Percentiles rank a stretch among this genome's conserved stretches.
phyloP scores from a whole-genome alignment of 2,888 invertebrate species.

The Eledona agricola region DNA sequence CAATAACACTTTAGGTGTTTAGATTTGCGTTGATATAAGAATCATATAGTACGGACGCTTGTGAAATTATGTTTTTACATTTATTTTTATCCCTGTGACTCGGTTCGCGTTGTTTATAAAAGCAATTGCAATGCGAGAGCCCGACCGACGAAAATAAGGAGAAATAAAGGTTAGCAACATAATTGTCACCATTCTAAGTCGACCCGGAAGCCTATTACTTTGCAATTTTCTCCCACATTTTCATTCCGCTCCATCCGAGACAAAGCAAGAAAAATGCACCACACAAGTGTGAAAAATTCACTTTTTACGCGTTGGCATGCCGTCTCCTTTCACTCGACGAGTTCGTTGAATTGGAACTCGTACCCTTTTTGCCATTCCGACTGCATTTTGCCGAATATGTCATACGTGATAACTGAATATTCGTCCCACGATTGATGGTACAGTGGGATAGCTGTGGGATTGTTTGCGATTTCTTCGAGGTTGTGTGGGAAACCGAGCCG shows the following conservation, averaged over 20 bases:
- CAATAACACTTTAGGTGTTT: too few species aligned
- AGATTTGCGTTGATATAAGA: too few species aligned
- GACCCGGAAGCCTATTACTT: slow-evolving; percentile 6
- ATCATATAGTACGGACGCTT: too few species aligned
- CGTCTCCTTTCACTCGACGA: slow-evolving; percentile 37
- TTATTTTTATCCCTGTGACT: too few species aligned
- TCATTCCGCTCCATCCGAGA: neutral
- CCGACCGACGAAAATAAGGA: slow-evolving; percentile 6
- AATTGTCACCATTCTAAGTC: slow-evolving; percentile 5
- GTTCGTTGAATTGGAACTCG: slow-evolving; percentile 45
- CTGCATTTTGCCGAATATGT: slow-evolving; percentile 32
- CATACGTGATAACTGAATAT: slow-evolving; percentile 15
- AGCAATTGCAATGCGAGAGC: too few species aligned
- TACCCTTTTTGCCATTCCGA: slow-evolving; percentile 39
- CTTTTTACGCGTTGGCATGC: slow-evolving; percentile 41
- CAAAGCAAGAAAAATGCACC: slow-evolving; percentile 23
- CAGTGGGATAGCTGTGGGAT: too few species aligned
- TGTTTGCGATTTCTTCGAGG: slow-evolving; percentile 18
- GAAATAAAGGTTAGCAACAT: slow-evolving; percentile 18
- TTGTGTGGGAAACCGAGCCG: slow-evolving; percentile 17
- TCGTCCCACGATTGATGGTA: slow-evolving; percentile 23
- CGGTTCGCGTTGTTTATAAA: too few species aligned
- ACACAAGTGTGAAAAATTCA: slow-evolving; percentile 39
- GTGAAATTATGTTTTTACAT: too few species aligned
- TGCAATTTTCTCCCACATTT: slow-evolving; percentile 4